Base-by-base conservation (phyloP, 2,888 invertebrate species). In the Morpho deidamia region DNA sequence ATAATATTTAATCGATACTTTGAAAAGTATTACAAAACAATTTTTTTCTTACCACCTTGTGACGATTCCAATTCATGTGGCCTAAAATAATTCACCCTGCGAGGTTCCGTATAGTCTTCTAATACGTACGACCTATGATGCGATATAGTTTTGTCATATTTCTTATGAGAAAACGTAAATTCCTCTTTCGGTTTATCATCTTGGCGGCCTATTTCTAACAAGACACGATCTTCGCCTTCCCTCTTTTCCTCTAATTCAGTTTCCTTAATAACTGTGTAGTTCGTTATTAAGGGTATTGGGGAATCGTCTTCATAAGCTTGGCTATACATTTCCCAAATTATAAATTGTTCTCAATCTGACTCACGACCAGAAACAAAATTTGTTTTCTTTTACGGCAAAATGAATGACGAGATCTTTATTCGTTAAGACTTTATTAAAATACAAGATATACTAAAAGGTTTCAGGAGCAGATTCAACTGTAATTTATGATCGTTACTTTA, bases 121-220 rank as follows among this genome's bases (percentile, higher is more conserved):
- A 89, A 62, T 53, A 88, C 81, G 55, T 88, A 89, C 1, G 89
- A 84, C 46, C 88, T 74, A 55, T 84, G 89, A 60, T 90, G 88
- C 0, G 89, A 83, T 60, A 83, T 90, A 0, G 89, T 90, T 62
- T 89, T 90, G 53, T 90, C 90, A 51, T 90, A 90, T 61, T 90
- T 90, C 69, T 90, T 90, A 56, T 90, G 90, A 0, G 88, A 89
- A 57, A 90, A 90, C 14, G 88, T 89, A 8, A 73, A 75, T 58
- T 88, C 88, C 59, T 89, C 88, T 51, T 68, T 77, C 0, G 84
- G 83, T 32, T 75, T 83, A 1, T 90, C 89, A n/a, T 88, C 89
- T 53, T 78, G 88, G 1, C 84, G 71, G 7, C 90, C 91, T 61
- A 91, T 90, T 74, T 91, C 91, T 55, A 91, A 71, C 55, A 91